Percentiles rank a stretch among this genome's conserved stretches.
phyloP scores from a whole-genome alignment of 2,113 vertebrate genomes.

The Dicerorhinus sumatrensis region DNA sequence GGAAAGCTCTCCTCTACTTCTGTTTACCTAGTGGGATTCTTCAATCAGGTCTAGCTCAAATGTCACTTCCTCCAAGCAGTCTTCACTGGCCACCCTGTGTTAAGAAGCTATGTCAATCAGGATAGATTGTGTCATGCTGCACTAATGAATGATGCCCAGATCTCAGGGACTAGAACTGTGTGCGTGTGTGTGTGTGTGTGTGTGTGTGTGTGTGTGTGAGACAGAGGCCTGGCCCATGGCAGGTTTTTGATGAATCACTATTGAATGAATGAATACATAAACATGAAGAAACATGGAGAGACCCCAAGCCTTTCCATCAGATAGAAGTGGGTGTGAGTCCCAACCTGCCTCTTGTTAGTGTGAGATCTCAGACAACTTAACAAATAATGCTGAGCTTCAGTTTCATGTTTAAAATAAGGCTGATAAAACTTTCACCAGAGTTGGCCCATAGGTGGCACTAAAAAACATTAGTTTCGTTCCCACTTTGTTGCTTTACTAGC shows the following conservation, averaged over 20 bases:
- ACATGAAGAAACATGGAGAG: background rate
- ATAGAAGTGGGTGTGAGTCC: background rate
- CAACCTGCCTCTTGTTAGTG: background rate
- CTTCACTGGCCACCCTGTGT: background rate
- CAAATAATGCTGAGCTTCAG: background rate
- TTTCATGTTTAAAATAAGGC: background rate
- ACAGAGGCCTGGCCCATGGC: background rate
- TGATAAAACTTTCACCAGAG: background rate
- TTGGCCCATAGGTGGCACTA: conserved; percentile 62
- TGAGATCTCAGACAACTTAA: background rate
- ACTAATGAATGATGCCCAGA: background rate
- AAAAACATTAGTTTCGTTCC: background rate
- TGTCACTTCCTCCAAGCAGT: background rate
- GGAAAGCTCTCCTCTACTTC: background rate
- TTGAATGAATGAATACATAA: background rate
- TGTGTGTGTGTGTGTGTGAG: background rate
- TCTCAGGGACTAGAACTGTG: background rate
- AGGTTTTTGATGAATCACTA: background rate
- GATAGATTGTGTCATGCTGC: no score
- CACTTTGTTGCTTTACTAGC: background rate
- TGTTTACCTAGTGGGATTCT: background rate
- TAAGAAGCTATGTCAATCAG: background rate
- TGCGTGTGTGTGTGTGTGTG: background rate
- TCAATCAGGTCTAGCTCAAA: background rate
- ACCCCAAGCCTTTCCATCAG: background rate